Conservation (phyloP, 2,888 invertebrate species). For the Machimus rusticus region DNA sequence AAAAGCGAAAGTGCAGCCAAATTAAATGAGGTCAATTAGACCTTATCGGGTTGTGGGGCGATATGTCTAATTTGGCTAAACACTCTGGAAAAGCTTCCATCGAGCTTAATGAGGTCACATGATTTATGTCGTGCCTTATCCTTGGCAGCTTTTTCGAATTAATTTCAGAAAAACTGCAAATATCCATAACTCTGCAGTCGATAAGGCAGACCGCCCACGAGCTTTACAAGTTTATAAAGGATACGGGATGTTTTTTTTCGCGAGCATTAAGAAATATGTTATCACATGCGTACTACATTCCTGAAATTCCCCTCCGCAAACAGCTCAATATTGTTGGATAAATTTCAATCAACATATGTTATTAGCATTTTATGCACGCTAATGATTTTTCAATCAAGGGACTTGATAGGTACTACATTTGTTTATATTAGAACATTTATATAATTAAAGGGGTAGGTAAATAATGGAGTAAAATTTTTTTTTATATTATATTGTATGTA, state of each 20-base stretch:
- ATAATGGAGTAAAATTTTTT: too few species aligned
- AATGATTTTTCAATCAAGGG: too few species aligned
- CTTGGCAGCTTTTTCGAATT: conserved; percentile 8
- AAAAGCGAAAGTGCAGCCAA: neutral
- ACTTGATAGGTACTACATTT: too few species aligned
- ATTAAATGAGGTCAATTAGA: neutral
- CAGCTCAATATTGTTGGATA: neutral
- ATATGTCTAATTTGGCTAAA: neutral
- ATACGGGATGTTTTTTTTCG: neutral
- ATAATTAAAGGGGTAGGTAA: too few species aligned
- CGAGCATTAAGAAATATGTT: neutral
- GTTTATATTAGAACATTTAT: too few species aligned
- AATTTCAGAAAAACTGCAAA: neutral
- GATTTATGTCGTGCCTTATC: neutral
- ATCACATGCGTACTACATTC: neutral
- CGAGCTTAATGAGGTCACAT: neutral
- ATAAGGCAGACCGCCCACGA: neutral
- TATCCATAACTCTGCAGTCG: neutral
- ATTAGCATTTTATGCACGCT: neutral
- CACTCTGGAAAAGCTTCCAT: neutral
- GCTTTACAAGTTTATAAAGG: neutral
- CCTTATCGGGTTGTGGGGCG: neutral
- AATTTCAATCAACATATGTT: neutral
- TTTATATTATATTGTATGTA: too few species aligned
- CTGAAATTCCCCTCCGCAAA: neutral